Conservation (phyloP, 2,888 invertebrate genomes). For the Disparrhopalites patrizii region DNA sequence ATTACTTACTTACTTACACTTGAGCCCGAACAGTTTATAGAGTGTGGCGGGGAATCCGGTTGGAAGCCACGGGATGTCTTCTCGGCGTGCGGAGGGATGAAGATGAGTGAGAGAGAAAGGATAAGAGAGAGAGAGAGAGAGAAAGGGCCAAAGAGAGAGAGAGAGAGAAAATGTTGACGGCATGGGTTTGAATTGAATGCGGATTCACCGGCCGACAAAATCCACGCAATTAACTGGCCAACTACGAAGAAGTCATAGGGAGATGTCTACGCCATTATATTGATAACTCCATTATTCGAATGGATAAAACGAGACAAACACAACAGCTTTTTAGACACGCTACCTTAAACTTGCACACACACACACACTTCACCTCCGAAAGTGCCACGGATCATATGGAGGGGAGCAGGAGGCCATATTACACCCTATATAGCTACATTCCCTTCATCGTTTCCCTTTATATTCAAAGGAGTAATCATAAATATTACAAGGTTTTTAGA, state of each 20-base stretch:
- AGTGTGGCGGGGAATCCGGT: constrained; percentile 28
- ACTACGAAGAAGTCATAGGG: constrained; percentile 46
- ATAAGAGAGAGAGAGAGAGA: too few relatives aligned
- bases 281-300: constrained; percentile 47
- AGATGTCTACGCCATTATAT: constrained; percentile 48
- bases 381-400: too few relatives aligned
- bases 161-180: constrained; percentile 35
- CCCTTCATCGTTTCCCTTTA: not conserved
- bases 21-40: not conserved
- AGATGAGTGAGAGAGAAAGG: too few relatives aligned
- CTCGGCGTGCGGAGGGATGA: constrained; percentile 13
- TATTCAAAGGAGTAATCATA: not conserved
- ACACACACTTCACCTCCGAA: too few relatives aligned
- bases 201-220: constrained; percentile 46
- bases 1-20: too few relatives aligned
- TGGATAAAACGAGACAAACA: constrained; percentile 20
- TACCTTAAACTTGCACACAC: too few relatives aligned
- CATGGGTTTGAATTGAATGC: constrained; percentile 39
- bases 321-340: constrained; percentile 20
- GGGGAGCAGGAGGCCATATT: too few relatives aligned
- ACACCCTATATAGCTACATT: too few relatives aligned
- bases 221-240: constrained; percentile 48
- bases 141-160: too few relatives aligned
- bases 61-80: constrained; percentile 18
- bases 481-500: not conserved